These are phyloP conservation scores for Drosophila kambysellisi DNA, from an alignment of 2,888 invertebrate genomes.

Conservation along the genomic window DNA sequence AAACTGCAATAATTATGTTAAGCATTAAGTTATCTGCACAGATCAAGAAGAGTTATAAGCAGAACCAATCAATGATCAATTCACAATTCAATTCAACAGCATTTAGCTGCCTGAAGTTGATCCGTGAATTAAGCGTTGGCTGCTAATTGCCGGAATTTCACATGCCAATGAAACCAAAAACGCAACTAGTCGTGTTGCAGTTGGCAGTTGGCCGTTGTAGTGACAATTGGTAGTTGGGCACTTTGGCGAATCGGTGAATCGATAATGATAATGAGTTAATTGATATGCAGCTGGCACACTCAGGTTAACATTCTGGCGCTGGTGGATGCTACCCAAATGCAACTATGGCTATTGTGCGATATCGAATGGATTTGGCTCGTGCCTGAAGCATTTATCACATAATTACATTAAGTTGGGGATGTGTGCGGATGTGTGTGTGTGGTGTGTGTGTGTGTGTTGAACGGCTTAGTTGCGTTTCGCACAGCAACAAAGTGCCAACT, in stretches of 20 bases:
- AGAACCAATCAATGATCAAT: not conserved
- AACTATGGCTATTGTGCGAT: slow-evolving; percentile 50
- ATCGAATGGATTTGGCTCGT: slow-evolving; percentile 54
- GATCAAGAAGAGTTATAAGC: not conserved
- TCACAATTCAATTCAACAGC: too few species aligned
- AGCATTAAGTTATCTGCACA: not conserved
- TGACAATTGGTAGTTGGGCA: slow-evolving; percentile 12
- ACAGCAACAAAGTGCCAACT: slow-evolving; percentile 30
- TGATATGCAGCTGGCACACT: slow-evolving; percentile 43
- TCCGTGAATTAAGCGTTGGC: slow-evolving; percentile 9
- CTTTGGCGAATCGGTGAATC: slow-evolving; percentile 18
- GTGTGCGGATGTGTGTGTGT: slow-evolving; percentile 5
- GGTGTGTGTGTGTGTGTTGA: slow-evolving; percentile 9
- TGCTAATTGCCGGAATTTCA: slow-evolving; percentile 31
- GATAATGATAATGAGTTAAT: slow-evolving; percentile 49
- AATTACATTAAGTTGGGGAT: slow-evolving; percentile 65
- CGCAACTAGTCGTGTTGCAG: slow-evolving; percentile 16
- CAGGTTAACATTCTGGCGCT: slow-evolving; percentile 20
- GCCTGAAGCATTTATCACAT: slow-evolving; percentile 72
- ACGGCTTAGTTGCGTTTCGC: slow-evolving; percentile 15
- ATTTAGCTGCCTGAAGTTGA: not conserved
- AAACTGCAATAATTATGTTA: not conserved
- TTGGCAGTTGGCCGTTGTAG: not conserved
- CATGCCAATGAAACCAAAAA: slow-evolving; percentile 31
- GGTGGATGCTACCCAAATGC: slow-evolving; percentile 18